Evolutionary conservation across 2,113 vertebrate genomes (phyloP).

Genomic region (Hippocampus mohnikei): DNA sequence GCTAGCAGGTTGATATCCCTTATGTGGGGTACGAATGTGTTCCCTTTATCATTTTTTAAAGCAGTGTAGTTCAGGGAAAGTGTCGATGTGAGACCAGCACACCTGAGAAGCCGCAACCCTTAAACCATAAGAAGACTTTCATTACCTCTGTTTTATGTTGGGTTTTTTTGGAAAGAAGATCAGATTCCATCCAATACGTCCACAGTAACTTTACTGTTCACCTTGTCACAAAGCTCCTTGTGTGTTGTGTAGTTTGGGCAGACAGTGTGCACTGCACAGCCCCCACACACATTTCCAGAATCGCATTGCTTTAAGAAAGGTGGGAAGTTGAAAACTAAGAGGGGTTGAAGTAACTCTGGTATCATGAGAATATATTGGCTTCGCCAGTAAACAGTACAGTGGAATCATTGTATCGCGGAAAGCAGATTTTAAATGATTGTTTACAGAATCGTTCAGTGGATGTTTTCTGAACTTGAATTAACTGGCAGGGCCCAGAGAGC

Average conservation of each 20-base stretch:
- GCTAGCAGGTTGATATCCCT: not conserved
- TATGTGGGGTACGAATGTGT: not conserved
- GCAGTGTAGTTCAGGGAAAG: conserved; percentile 19
- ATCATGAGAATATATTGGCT: not conserved
- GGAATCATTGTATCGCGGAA: too few species aligned
- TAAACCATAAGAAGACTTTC: conserved; percentile 39
- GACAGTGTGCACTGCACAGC: not conserved
- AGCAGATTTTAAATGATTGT: conserved; percentile 31
- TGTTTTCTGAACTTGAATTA: conserved; percentile 36
- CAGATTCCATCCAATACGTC: conserved; percentile 46
- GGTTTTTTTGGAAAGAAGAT: conserved; percentile 44
- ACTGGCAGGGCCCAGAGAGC: conserved; percentile 59
- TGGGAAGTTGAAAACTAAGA: not conserved
- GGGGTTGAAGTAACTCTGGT: not conserved
- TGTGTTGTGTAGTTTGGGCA: conserved; percentile 13
- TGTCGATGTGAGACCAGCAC: conserved; percentile 41
- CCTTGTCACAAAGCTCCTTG: conserved; percentile 16
- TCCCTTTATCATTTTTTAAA: not conserved
- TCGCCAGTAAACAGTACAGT: conserved; percentile 16
- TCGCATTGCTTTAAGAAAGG: not conserved
- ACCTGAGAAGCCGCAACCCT: conserved; percentile 42
- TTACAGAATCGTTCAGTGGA: conserved; percentile 42
- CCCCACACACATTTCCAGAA: not conserved
- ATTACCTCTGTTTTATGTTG: conserved; percentile 40
- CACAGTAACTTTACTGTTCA: conserved; percentile 44